Conservation (phyloP, 2,113 vertebrate genomes). For the Peromyscus maniculatus region DNA sequence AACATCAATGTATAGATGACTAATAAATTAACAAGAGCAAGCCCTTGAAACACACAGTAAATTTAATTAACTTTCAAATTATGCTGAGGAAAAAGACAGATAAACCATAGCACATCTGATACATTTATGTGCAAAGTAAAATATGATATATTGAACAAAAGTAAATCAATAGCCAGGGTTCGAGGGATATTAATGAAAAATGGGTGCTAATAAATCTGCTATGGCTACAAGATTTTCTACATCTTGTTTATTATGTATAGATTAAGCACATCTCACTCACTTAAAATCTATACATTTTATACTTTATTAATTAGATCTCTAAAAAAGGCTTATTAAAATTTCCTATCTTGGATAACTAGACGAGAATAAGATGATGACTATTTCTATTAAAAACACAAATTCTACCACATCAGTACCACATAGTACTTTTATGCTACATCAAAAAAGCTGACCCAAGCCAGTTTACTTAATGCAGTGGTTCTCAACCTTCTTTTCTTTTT, state of each 20-base stretch:
- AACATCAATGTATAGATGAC: neutral
- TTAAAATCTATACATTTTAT: slow-evolving; percentile 1
- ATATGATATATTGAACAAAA: neutral
- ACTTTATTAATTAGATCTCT: neutral
- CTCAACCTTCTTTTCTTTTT: neutral
- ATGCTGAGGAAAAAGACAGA: neutral
- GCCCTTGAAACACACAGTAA: neutral
- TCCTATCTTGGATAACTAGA: neutral
- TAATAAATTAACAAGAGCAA: neutral
- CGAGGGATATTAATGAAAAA: neutral
- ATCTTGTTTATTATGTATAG: neutral
- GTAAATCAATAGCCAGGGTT: neutral
- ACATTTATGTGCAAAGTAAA: slow-evolving; percentile 32
- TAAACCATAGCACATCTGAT: neutral
- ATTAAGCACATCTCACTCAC: neutral
- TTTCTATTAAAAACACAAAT: neutral
- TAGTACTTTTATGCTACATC: neutral
- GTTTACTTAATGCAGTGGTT: neutral
- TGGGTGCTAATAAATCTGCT: neutral
- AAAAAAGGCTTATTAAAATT: slow-evolving; percentile 12
- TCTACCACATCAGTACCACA: neutral
- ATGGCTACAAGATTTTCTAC: neutral
- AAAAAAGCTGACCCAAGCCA: neutral
- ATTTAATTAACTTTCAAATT: slow-evolving; percentile 42
- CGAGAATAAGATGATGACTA: neutral